Percentiles rank a stretch among this genome's conserved stretches.
phyloP scores from a whole-genome alignment of 1,140 invertebrate genomes.

The Agrilus planipennis region DNA sequence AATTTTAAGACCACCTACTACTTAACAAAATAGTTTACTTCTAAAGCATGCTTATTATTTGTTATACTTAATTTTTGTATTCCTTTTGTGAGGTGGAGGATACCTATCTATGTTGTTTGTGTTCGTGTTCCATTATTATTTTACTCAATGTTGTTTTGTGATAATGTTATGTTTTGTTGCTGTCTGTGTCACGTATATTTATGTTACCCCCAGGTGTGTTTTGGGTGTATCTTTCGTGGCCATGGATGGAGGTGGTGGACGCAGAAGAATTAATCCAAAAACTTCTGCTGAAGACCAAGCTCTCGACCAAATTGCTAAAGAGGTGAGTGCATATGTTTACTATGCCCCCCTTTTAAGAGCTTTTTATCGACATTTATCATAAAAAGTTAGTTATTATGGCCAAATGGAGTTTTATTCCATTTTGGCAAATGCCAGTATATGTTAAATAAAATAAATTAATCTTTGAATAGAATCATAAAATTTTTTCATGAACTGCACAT shows the following conservation, averaged over 20 bases:
- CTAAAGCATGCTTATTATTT: too few species aligned
- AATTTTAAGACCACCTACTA: too few species aligned
- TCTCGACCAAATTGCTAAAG: slow-evolving; percentile 79
- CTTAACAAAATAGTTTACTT: too few species aligned
- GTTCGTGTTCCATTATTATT: background rate
- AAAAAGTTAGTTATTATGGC: background rate
- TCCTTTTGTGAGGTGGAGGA: background rate
- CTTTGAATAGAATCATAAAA: too few species aligned
- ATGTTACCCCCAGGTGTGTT: slow-evolving; percentile 13
- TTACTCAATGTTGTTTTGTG: background rate
- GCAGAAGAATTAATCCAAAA: slow-evolving; percentile 56
- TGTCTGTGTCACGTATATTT: slow-evolving; percentile 4
- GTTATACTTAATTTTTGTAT: too few species aligned
- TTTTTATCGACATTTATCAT: slow-evolving; percentile 1
- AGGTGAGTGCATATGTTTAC: slow-evolving; percentile 45
- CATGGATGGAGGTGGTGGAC: slow-evolving; percentile 55
- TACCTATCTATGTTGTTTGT: background rate
- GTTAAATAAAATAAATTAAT: slow-evolving; percentile 6
- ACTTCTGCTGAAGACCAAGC: slow-evolving; percentile 78
- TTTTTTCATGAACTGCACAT: too few species aligned
- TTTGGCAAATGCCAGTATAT: background rate
- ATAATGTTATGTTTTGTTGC: background rate
- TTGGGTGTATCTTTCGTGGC: slow-evolving; percentile 13
- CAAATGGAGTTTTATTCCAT: background rate
- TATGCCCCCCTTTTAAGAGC: background rate